A percentile compares a stretch with the other conserved stretches of the same genome.
Conservation (phyloP, 2,113 vertebrate species). For the Origma solitaria region DNA sequence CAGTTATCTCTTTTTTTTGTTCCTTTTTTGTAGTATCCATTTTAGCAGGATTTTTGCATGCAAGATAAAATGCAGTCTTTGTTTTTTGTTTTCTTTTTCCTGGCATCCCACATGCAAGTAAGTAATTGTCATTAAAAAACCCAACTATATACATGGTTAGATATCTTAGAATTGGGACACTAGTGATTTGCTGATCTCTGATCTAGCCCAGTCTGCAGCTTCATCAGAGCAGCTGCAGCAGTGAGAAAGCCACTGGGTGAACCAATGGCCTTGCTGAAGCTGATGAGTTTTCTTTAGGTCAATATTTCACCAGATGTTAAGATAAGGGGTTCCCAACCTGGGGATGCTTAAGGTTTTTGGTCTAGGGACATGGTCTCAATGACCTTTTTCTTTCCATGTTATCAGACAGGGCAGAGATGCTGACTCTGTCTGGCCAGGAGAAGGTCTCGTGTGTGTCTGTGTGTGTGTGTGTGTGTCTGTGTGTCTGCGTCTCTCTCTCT, state of each 20-base stretch:
- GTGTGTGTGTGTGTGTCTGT: not conserved
- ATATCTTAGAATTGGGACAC: slow-evolving; percentile 12
- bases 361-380: slow-evolving; percentile 13
- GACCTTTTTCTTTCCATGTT: slow-evolving; percentile 60
- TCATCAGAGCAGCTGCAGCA: not conserved
- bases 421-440: slow-evolving; percentile 15
- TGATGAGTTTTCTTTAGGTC: not conserved
- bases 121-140: slow-evolving; percentile 56
- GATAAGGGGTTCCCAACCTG: not conserved
- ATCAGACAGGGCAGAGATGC: not conserved
- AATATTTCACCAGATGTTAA: not conserved
- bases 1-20: not conserved
- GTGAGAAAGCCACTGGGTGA: not conserved
- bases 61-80: slow-evolving; percentile 65
- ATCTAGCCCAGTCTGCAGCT: not conserved
- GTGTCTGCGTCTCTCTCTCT: slow-evolving; percentile 30
- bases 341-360: not conserved
- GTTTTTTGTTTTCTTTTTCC: slow-evolving; percentile 70
- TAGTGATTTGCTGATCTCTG: not conserved
- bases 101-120: slow-evolving; percentile 71
- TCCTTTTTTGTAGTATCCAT: slow-evolving; percentile 30
- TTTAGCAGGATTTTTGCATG: slow-evolving; percentile 76
- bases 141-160: not conserved
- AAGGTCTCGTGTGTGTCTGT: not conserved
- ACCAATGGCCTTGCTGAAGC: not conserved